Evolutionary conservation across 2,888 invertebrate species (phyloP).

Genomic region (Agonopterix arenella): DNA sequence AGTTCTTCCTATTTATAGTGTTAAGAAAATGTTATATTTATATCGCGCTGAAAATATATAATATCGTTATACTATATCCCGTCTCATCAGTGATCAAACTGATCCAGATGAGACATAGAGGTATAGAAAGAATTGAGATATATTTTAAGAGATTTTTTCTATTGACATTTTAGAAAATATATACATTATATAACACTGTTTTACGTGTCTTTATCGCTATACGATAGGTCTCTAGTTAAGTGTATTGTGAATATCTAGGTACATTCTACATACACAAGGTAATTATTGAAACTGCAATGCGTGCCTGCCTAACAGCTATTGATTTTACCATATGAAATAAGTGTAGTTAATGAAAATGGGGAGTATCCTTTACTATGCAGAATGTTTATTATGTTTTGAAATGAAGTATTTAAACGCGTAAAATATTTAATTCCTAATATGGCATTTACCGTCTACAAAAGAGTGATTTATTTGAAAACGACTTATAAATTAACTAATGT

Average conservation of each 20-base stretch:
- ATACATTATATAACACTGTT: conserved; percentile 51
- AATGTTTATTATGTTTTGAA: conserved; percentile 25
- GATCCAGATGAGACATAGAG: conserved; percentile 24
- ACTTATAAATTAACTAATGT: conserved; percentile 59
- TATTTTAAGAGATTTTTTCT: conserved; percentile 75
- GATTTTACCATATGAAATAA: conserved; percentile 49
- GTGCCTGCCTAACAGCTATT: conserved; percentile 53
- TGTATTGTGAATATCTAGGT: conserved; percentile 31
- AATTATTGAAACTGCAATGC: conserved; percentile 37
- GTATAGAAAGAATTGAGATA: conserved; percentile 54
- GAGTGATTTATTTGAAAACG: conserved; percentile 66
- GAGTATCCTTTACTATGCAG: conserved; percentile 35
- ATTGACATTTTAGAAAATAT: conserved; percentile 58
- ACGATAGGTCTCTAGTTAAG: conserved; percentile 54
- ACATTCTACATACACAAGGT: conserved; percentile 22
- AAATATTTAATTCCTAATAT: conserved; percentile 70
- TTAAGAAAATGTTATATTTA: conserved; percentile 64
- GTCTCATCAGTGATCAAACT: conserved; percentile 27
- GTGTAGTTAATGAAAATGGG: conserved; percentile 31
- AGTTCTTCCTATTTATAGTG: conserved; percentile 67
- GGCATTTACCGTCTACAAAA: conserved; percentile 73
- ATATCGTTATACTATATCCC: conserved; percentile 43
- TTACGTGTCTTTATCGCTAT: conserved; percentile 65
- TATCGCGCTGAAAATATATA: conserved; percentile 38
- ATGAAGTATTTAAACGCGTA: conserved; percentile 45